Base-by-base conservation (phyloP, 2,888 invertebrate genomes). In the Argyra leucocephala region DNA sequence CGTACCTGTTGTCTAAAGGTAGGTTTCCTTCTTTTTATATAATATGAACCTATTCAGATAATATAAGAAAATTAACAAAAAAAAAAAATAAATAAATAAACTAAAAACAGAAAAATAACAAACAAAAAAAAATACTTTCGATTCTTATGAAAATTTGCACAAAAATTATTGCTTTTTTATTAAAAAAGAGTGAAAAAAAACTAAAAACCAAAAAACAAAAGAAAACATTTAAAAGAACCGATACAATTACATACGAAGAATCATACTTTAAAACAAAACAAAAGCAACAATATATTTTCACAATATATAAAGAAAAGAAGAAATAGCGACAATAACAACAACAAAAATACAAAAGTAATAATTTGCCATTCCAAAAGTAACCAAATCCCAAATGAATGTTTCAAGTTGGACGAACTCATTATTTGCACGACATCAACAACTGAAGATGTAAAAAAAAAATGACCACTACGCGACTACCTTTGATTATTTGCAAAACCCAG, bases 321-420 rank as follows among this genome's bases (percentile, higher is more conserved):
- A 37, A 37, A 3, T 10, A 6, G 26, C 26, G 9, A 26, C 3
- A 37, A 37, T 9, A 37, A 37, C 3, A 37, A 37, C 5, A 37
- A 37, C 15, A 37, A 37, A 6, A 37, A 37, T 9, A 37, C 5
- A 15, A 15, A 37, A 37, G 12, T 12, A 12, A 37, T 12, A 48
- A 48, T 4, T 48, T 48, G 5, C 31, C 10, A 31, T 31, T 31
- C 31, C 12, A 31, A 24, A 26, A 61, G 31, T 61, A 23, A 58
- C 58, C 10, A 22, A 58, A 58, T 58, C 58, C 22, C 9, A 31
- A 61, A 61, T 21, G 24, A 61, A 61, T 21, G 18, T 61, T 61
- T 31, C 61, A 61, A 61, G 61, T 61, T 61, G 31, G 61, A n/a
- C 21, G 31, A 61, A 61, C 61, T 61, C 61, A 61, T 61, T 61